Conservation (phyloP, 1,140 invertebrate genomes). For the Heterodera schachtii region DNA sequence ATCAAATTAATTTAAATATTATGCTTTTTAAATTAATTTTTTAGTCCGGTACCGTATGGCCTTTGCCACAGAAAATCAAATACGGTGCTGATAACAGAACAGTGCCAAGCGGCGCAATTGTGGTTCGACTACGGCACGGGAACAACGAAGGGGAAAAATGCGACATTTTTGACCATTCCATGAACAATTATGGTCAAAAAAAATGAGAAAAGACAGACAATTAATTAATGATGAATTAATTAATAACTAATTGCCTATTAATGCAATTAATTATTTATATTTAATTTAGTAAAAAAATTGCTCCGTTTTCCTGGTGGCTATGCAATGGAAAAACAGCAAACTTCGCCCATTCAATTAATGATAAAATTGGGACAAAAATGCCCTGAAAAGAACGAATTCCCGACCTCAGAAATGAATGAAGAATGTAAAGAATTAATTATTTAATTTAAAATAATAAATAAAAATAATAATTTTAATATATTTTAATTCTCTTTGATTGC, state of each 20-base stretch:
- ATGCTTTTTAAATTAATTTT: neutral
- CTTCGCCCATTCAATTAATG: conserved; percentile 21
- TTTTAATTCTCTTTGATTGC: neutral
- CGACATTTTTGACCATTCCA: conserved; percentile 49
- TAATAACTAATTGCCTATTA: neutral
- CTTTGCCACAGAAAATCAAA: conserved; percentile 55
- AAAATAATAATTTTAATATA: neutral
- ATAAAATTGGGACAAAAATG: conserved; percentile 40
- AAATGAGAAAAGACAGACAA: neutral
- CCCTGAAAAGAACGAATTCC: conserved; percentile 40
- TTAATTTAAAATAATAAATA: conserved; percentile 10
- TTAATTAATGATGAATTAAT: neutral
- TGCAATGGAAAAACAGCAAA: neutral
- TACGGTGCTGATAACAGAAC: conserved; percentile 47
- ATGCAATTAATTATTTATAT: conserved; percentile 24
- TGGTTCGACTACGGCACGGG: conserved; percentile 32
- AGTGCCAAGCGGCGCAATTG: conserved; percentile 32
- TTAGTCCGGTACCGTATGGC: conserved; percentile 53
- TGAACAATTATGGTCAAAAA: conserved; percentile 42
- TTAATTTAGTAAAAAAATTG: conserved; percentile 50
- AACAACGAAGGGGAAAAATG: conserved; percentile 35
- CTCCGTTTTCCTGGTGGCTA: conserved; percentile 30
- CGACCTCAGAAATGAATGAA: conserved; percentile 54
- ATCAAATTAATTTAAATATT: too few species aligned
- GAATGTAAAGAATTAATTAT: conserved; percentile 39